Evolutionary conservation across 1,140 invertebrate species (phyloP).

Genomic region (Tenebrio molitor): DNA sequence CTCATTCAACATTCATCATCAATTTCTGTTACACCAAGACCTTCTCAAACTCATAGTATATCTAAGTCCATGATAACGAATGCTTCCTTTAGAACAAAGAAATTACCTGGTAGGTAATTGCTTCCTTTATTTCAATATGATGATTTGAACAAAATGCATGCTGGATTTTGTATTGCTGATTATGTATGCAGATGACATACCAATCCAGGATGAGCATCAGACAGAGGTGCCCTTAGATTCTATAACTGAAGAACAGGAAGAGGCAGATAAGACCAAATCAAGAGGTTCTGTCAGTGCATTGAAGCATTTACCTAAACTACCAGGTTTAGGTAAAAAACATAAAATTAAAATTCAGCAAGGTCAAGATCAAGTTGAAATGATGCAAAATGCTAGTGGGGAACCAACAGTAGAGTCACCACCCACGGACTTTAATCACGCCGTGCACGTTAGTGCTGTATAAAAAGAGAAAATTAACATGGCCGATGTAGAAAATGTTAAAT

Average conservation of each 20-base stretch:
- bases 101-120: constrained; percentile 83
- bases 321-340: constrained; percentile 64
- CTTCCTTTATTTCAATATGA: constrained; percentile 10
- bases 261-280: constrained; percentile 58
- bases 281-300: constrained; percentile 60
- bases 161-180: constrained; percentile 32
- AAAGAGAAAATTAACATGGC: constrained; percentile 14
- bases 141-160: constrained; percentile 9
- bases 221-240: constrained; percentile 61
- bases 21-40: constrained; percentile 71
- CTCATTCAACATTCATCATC: constrained; percentile 74
- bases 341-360: constrained; percentile 58
- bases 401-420: constrained; percentile 44
- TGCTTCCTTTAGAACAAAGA: constrained; percentile 96
- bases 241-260: constrained; percentile 65
- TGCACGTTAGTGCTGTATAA: constrained; percentile 65
- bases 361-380: constrained; percentile 48
- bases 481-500: constrained; percentile 23
- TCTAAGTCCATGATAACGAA: constrained; percentile 97
- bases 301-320: constrained; percentile 64
- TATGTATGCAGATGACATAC: constrained; percentile 63
- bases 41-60: constrained; percentile 83
- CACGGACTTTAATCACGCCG: constrained; percentile 57
- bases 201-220: constrained; percentile 62
- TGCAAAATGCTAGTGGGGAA: constrained; percentile 50